Conservation (phyloP, 2,888 invertebrate genomes). For the Suillia variegata region DNA sequence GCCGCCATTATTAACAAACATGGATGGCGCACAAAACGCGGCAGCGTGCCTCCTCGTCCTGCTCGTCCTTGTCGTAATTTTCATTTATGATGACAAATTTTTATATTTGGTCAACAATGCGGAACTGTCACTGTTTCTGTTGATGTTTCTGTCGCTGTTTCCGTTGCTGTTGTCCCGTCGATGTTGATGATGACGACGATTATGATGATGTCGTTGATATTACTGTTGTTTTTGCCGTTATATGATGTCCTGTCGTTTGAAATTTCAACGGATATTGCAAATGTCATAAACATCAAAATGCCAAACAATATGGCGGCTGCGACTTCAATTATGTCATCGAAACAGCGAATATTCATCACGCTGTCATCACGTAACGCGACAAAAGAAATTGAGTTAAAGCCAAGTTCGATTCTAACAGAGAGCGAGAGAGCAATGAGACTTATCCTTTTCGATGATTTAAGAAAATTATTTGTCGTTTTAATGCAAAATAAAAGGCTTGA, state of each 20-base stretch:
- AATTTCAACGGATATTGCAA: conserved; percentile 19
- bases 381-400: too few species aligned
- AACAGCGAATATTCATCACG: conserved; percentile 21
- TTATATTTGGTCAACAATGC: conserved; percentile 51
- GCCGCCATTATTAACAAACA: background rate
- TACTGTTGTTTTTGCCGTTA: too few species aligned
- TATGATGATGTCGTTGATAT: too few species aligned
- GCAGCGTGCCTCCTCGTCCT: background rate
- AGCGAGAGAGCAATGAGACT: too few species aligned
- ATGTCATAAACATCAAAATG: conserved; percentile 18
- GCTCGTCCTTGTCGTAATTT: conserved; percentile 30
- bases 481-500: too few species aligned
- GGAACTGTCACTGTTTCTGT: conserved; percentile 28
- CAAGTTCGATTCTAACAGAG: too few species aligned
- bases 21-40: background rate
- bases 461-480: too few species aligned
- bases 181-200: too few species aligned
- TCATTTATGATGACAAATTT: conserved; percentile 38
- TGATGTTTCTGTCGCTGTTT: background rate
- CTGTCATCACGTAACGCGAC: conserved; percentile 15
- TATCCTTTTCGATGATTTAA: too few species aligned
- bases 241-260: background rate
- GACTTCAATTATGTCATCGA: conserved; percentile 21
- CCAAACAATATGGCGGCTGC: conserved; percentile 6
- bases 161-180: background rate